A percentile compares a stretch with the other conserved stretches of the same genome.
These are phyloP conservation scores for Gymnoscelis rufifasciata DNA, from an alignment of 2,888 invertebrate species.

Conservation along the genomic window DNA sequence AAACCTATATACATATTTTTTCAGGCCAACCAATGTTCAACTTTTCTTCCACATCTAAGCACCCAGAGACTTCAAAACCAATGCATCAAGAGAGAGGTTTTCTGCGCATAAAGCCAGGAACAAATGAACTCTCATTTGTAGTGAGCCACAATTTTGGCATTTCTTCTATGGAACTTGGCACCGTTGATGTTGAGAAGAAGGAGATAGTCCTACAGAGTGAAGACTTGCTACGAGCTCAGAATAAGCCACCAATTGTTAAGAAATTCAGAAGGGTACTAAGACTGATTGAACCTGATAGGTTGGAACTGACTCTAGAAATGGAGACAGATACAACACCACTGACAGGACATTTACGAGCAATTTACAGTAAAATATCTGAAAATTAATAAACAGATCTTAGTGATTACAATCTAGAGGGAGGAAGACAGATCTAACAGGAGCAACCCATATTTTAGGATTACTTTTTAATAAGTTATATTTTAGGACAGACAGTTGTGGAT, in stretches of 20 bases:
- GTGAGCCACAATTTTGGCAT: constrained; percentile 82
- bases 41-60: constrained; percentile 71
- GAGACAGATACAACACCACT: constrained; percentile 75
- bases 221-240: constrained; percentile 43
- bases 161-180: constrained; percentile 80
- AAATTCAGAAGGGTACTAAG: constrained; percentile 62
- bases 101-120: constrained; percentile 76
- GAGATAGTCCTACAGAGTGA: constrained; percentile 71
- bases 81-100: constrained; percentile 83
- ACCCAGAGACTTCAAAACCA: constrained; percentile 72
- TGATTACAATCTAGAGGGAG: no score
- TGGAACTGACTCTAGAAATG: constrained; percentile 74
- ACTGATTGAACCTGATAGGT: constrained; percentile 42
- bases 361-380: constrained; percentile 56
- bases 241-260: constrained; percentile 73
- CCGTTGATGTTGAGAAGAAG: constrained; percentile 52
- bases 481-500: no score
- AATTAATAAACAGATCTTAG: neutral
- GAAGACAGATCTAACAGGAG: no score
- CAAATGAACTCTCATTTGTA: constrained; percentile 72
- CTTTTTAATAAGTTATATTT: no score
- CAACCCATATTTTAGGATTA: no score
- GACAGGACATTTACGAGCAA: constrained; percentile 75
- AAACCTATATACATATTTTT: constrained; percentile 1
- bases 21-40: constrained; percentile 81